Evolutionary conservation across 2,797 vertebrate species (phyloP).

Genomic region (Acipenser oxyrinchus): DNA sequence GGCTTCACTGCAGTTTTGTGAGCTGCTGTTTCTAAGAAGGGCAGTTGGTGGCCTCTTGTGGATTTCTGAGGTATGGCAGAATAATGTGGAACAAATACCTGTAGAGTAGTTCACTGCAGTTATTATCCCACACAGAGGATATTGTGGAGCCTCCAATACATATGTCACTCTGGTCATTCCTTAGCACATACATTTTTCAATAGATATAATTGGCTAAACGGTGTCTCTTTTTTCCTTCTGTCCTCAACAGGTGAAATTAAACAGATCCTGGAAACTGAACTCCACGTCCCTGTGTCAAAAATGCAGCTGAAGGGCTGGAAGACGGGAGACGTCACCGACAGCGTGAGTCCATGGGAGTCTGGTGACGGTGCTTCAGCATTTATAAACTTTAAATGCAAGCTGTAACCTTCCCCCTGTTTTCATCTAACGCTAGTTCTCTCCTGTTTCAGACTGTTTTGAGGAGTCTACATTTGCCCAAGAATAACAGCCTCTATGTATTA

Average conservation of each 20-base stretch:
- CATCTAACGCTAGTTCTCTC: constrained; percentile 23
- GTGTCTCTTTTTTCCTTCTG: constrained; percentile 25
- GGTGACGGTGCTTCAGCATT: too few species aligned
- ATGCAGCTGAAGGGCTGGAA: constrained; percentile 99
- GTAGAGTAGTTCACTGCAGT: too few species aligned
- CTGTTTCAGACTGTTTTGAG: constrained; percentile 77
- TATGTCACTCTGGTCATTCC: neutral
- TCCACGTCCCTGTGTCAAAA: constrained; percentile 87
- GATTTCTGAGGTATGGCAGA: too few species aligned
- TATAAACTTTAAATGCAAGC: too few species aligned
- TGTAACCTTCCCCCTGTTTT: neutral
- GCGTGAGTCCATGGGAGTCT: constrained; percentile 65
- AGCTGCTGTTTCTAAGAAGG: too few species aligned
- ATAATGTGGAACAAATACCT: too few species aligned
- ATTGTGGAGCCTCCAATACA: too few species aligned
- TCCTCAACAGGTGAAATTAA: constrained; percentile 83
- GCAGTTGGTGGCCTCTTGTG: too few species aligned
- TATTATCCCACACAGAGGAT: too few species aligned
- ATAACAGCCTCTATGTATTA: constrained; percentile 96
- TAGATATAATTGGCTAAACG: neutral
- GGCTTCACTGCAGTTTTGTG: too few species aligned
- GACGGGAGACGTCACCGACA: constrained; percentile 88
- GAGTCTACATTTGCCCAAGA: constrained; percentile 97
- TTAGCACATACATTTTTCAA: neutral
- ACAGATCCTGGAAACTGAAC: constrained; percentile 88